Conservation (phyloP, 2,888 invertebrate species). For the Tanytarsus gracilentus region DNA sequence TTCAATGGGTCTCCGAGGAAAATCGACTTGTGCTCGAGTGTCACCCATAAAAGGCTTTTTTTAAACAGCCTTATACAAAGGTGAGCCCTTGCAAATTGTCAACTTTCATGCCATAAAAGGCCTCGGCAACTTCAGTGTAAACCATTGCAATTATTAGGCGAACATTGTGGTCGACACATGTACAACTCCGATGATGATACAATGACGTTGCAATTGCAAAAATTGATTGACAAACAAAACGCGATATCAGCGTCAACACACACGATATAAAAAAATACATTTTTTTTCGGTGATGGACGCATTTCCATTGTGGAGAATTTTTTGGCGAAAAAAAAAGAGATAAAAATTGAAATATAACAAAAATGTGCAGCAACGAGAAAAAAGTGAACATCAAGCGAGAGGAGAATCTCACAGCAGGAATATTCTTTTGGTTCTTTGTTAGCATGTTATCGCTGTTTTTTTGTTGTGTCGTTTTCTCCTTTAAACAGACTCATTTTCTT, state of each 20-base stretch:
- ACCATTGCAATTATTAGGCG: not conserved
- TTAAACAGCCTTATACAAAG: too few relatives aligned
- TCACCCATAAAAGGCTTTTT: too few relatives aligned
- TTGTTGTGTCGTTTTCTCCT: slow-evolving; percentile 29
- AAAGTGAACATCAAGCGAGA: not conserved
- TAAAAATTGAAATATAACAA: slow-evolving; percentile 7
- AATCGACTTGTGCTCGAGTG: not conserved
- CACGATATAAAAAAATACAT: not conserved
- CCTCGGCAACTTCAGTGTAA: not conserved
- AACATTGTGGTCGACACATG: slow-evolving; percentile 15
- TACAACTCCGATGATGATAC: not conserved
- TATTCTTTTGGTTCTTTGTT: slow-evolving; percentile 36
- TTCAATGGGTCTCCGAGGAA: not conserved
- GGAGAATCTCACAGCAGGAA: slow-evolving; percentile 38
- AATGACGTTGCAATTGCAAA: not conserved
- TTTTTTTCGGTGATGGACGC: not conserved
- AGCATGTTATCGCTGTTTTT: slow-evolving; percentile 43
- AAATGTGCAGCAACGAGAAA: not conserved
- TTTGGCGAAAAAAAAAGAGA: not conserved
- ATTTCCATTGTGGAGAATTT: not conserved
- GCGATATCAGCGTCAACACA: not conserved
- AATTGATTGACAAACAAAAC: slow-evolving; percentile 23
- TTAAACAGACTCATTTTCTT: slow-evolving; percentile 5
- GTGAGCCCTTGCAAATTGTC: too few relatives aligned
- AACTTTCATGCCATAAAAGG: too few relatives aligned